phyloP scores from a whole-genome alignment of 2,888 invertebrate species.

The Dinocampus coccinellae region DNA sequence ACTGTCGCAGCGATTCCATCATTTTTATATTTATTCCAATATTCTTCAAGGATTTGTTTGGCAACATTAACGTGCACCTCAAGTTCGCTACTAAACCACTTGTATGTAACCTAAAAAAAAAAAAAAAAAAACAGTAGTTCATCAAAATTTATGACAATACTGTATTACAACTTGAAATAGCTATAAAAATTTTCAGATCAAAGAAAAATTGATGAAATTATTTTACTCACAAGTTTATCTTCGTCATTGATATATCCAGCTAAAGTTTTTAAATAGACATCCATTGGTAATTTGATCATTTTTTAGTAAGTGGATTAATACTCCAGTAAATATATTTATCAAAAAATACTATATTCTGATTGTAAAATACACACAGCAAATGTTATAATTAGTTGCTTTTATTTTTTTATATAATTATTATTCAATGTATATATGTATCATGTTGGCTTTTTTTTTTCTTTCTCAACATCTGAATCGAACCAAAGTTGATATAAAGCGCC shows the following conservation, averaged over 20 bases:
- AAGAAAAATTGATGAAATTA: background rate
- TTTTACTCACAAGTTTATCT: slow-evolving; percentile 56
- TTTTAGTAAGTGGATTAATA: no score
- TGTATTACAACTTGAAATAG: background rate
- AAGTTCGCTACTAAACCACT: slow-evolving; percentile 68
- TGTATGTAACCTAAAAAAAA: slow-evolving; percentile 68
- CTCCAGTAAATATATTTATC: no score
- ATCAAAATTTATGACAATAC: no score
- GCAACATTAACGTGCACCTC: slow-evolving; percentile 69
- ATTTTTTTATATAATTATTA: no score
- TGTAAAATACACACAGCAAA: no score
- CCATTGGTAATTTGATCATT: slow-evolving; percentile 29
- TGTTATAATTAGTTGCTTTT: no score
- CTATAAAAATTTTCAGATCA: background rate
- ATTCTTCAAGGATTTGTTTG: slow-evolving; percentile 66
- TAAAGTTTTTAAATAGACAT: slow-evolving; percentile 53
- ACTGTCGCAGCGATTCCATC: slow-evolving; percentile 59
- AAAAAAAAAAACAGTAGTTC: slow-evolving; percentile 14
- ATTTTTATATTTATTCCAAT: slow-evolving; percentile 54
- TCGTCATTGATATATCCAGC: slow-evolving; percentile 55
- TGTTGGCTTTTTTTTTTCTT: background rate
- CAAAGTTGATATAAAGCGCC: background rate
- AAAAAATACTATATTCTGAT: no score
- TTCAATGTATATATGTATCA: no score
- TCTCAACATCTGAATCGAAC: background rate